Conservation (phyloP, 2,113 vertebrate species). For the Amphiprion percula region DNA sequence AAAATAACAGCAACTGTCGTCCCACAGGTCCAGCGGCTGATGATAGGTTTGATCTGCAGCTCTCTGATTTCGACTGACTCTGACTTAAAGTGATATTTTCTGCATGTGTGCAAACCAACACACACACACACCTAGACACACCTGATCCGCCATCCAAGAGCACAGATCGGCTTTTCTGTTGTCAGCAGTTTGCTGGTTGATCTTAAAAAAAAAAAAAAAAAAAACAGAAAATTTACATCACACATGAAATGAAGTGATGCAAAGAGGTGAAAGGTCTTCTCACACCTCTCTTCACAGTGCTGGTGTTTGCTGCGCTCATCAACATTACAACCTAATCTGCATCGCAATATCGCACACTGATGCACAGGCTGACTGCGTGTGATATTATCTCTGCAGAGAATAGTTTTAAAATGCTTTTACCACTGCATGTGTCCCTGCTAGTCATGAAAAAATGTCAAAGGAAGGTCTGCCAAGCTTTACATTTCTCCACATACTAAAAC, state of each 20-base stretch:
- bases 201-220: constrained; percentile 16
- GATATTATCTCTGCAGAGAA: background rate
- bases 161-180: constrained; percentile 5
- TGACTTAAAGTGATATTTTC: constrained; percentile 30
- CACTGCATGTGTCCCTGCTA: no score
- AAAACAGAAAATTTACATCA: constrained; percentile 18
- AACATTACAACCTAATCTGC: constrained; percentile 39
- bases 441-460: background rate
- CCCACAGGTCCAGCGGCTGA: constrained; percentile 19
- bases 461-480: no score
- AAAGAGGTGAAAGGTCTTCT: constrained; percentile 41
- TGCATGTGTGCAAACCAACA: background rate
- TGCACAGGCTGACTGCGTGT: background rate
- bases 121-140: background rate
- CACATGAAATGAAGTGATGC: constrained; percentile 35
- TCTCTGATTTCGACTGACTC: background rate
- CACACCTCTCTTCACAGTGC: constrained; percentile 11
- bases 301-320: constrained; percentile 43
- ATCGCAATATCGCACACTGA: constrained; percentile 2
- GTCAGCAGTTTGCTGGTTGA: constrained; percentile 30
- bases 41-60: constrained; percentile 38
- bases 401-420: no score
- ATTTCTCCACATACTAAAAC: no score
- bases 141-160: no score
- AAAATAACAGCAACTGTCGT: constrained; percentile 63